Percentiles rank a stretch among this genome's conserved stretches.
phyloP scores from a whole-genome alignment of 2,888 invertebrate genomes.

The Zelleria hepariella region DNA sequence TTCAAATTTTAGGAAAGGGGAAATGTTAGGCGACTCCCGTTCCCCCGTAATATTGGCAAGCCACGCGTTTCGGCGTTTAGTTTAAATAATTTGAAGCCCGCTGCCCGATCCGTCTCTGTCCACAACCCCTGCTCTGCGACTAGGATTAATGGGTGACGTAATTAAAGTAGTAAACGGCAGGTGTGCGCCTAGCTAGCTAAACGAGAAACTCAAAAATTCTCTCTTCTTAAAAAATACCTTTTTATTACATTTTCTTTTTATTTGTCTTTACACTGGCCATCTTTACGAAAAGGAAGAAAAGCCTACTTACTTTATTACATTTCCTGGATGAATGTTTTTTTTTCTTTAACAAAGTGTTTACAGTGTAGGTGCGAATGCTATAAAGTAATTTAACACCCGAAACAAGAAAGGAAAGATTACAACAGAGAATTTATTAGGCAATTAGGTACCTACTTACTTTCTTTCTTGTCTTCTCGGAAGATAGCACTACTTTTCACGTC shows the following conservation, averaged over 20 bases:
- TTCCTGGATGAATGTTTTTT: no score
- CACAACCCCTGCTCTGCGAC: conserved; percentile 39
- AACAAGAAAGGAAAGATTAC: conserved; percentile 23
- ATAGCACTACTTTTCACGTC: conserved; percentile 8
- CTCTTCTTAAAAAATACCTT: neutral
- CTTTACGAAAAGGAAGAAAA: no score
- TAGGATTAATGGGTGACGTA: conserved; percentile 53
- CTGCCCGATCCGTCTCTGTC: conserved; percentile 48
- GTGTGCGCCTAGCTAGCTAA: conserved; percentile 38
- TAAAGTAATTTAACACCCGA: neutral
- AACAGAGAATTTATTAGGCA: conserved; percentile 26
- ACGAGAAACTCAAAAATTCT: neutral
- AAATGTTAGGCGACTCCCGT: neutral
- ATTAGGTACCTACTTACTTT: conserved; percentile 12
- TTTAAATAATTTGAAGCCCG: neutral
- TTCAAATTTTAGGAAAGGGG: neutral
- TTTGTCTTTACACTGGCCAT: no score
- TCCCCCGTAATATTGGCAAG: neutral
- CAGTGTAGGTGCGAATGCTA: neutral
- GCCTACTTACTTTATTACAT: no score
- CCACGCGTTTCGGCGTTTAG: neutral
- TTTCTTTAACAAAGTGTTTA: neutral
- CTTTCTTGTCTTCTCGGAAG: conserved; percentile 11
- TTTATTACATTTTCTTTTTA: no score
- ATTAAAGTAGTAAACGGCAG: conserved; percentile 60